phyloP scores from a whole-genome alignment of 2,113 vertebrate genomes.

The Erythrocercus mccallii region DNA sequence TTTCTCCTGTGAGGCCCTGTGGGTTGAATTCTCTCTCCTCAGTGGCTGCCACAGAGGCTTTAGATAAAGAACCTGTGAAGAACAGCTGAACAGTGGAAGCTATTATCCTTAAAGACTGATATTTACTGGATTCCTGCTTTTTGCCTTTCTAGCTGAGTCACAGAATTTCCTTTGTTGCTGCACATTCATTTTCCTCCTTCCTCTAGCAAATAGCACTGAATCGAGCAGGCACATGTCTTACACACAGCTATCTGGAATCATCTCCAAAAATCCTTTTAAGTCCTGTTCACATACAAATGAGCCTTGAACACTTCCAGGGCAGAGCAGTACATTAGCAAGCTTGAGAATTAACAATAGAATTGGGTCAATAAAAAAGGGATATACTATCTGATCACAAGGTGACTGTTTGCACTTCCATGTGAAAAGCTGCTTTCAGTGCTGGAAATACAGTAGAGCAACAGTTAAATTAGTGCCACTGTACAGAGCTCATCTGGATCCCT shows the following conservation, averaged over 20 bases:
- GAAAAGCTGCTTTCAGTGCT: not conserved
- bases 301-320: not conserved
- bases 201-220: not conserved
- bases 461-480: not conserved
- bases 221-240: not conserved
- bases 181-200: not conserved
- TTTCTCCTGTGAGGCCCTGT: not conserved
- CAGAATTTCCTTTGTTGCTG: not conserved
- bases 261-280: not conserved
- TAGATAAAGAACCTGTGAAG: conserved; percentile 4
- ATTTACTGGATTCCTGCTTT: conserved; percentile 43
- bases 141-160: conserved; percentile 19
- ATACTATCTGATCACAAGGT: not conserved
- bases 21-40: not conserved
- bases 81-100: not conserved
- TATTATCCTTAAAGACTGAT: conserved; percentile 19
- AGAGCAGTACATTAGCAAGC: not conserved
- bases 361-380: not conserved
- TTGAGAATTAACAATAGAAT: not conserved
- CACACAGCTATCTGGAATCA: not conserved
- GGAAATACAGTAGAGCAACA: not conserved
- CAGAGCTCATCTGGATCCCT: not conserved
- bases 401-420: not conserved
- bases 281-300: conserved; percentile 15
- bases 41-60: not conserved